A percentile compares a stretch with the other conserved stretches of the same genome.
These are phyloP conservation scores for Oncorhynchus clarkii DNA, from an alignment of 2,113 vertebrate genomes.

Conservation along the genomic window DNA sequence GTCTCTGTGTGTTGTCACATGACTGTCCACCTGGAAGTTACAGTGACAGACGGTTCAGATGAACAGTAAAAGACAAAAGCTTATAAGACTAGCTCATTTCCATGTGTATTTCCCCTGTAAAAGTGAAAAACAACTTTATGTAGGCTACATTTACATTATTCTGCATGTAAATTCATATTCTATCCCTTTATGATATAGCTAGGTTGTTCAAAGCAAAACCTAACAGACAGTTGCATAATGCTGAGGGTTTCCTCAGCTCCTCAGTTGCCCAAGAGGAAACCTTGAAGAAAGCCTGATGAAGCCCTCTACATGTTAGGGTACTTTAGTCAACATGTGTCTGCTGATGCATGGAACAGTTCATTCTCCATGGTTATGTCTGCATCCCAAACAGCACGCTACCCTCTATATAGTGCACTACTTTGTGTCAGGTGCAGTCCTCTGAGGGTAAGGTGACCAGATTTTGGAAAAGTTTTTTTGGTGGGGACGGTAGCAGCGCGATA, in stretches of 20 bases:
- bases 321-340: not conserved
- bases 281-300: constrained; percentile 12
- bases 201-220: too few relatives aligned
- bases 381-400: not conserved
- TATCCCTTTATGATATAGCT: not conserved
- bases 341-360: constrained; percentile 1
- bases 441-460: too few relatives aligned
- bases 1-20: constrained; percentile 14
- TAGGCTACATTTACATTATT: not conserved
- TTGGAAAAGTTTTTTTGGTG: too few relatives aligned
- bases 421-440: too few relatives aligned
- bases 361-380: not conserved
- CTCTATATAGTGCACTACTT: too few relatives aligned
- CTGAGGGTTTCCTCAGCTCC: not conserved
- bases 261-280: not conserved
- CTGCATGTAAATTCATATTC: not conserved
- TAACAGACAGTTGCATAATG: not conserved
- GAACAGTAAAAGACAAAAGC: constrained; percentile 24
- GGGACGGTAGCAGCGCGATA: too few relatives aligned
- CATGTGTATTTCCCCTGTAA: not conserved
- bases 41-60: constrained; percentile 7
- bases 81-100: constrained; percentile 4
- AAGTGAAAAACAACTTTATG: not conserved
- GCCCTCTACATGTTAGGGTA: not conserved
- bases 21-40: constrained; percentile 35